Base-by-base conservation (phyloP, 2,113 vertebrate genomes). In the Lamprotornis superbus region DNA sequence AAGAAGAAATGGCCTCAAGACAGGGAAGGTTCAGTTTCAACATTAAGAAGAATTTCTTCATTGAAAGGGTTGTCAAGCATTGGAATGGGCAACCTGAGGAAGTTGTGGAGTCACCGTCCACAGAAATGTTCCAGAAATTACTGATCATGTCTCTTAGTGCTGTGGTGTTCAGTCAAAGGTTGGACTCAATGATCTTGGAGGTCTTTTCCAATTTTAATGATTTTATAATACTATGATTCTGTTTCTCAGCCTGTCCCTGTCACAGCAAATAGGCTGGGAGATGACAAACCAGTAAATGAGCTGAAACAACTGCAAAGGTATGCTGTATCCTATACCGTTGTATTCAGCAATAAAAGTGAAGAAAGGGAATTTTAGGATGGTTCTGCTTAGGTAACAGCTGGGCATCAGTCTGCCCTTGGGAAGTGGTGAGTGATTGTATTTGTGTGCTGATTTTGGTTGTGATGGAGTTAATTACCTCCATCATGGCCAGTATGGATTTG, bases 261-360 rank as follows among this genome's bases (percentile, higher is more conserved):
- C 7, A 7, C 35, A 77, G 6, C 12, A 35, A 52, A 40, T 7
- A 28, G 4, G 1, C 31, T 74, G 7, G 8, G 28, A 63, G 20
- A 24, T 4, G 5, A 56, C 7, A 46, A 28, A 81, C 4, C 2
- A 39, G 10, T 52, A 67, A 60, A 22, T 49, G 9, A 49, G 30
- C n/a, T 24, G 9, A 84, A 57, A 37, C 42, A 60, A 33, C 24
- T 31, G 5, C 37, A 42, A 27, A 76, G 20, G 10, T 57, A 14
- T 27, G 71, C 3, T 15, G 33, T 50, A n/a, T 16, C 9, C 33
- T 61, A 5, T 11, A 75, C 70, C 0, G 0, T 30, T 15, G 65
- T 27, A 9, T 10, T 60, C 30, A 53, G 7, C 9, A n/a, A 39
- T 18, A 21, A 60, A 81, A 52, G 3, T 16, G 19, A 24, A 30